Conservation (phyloP, 2,888 invertebrate genomes). For the Acronicta aceris region DNA sequence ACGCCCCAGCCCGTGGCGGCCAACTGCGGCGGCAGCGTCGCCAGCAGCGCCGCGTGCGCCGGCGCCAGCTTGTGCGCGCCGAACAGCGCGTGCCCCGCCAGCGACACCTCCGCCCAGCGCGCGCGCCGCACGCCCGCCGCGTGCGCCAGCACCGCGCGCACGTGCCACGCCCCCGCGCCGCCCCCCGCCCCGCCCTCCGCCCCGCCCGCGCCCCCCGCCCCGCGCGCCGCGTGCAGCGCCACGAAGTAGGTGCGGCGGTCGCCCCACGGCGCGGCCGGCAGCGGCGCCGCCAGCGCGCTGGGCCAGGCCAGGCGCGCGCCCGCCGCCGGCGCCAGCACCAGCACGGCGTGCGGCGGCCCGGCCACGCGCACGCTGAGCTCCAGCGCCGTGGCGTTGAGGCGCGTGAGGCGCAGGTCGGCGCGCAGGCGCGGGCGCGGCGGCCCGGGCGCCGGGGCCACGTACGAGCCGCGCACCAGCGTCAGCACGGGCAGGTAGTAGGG, state of each 20-base stretch:
- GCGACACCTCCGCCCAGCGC: conserved; percentile 75
- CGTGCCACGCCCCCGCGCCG: conserved; percentile 23
- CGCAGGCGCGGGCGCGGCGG: conserved; percentile 70
- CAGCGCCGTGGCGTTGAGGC: conserved; percentile 12
- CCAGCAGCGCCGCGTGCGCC: conserved; percentile 68
- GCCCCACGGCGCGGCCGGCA: conserved; percentile 76
- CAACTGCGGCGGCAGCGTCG: conserved; percentile 91
- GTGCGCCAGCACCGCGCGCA: conserved; percentile 29
- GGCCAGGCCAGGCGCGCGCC: background rate
- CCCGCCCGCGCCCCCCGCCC: conserved; percentile 15
- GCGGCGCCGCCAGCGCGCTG: conserved; percentile 26
- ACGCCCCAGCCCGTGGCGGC: conserved; percentile 92
- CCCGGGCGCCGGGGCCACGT: conserved; percentile 88
- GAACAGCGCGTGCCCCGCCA: conserved; percentile 89
- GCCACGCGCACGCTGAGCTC: background rate
- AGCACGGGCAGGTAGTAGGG: conserved; percentile 91
- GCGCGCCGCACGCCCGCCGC: conserved; percentile 24
- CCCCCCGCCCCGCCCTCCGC: conserved; percentile 31
- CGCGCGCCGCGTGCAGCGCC: conserved; percentile 62
- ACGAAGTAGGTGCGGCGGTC: conserved; percentile 78
- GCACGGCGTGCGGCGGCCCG: conserved; percentile 62
- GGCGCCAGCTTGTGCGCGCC: conserved; percentile 86
- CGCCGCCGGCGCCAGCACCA: conserved; percentile 70
- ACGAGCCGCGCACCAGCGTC: conserved; percentile 91
- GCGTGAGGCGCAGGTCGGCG: conserved; percentile 18